These are phyloP conservation scores for Mustelus asterias DNA, from an alignment of 2,113 vertebrate genomes.

Conservation along the genomic window DNA sequence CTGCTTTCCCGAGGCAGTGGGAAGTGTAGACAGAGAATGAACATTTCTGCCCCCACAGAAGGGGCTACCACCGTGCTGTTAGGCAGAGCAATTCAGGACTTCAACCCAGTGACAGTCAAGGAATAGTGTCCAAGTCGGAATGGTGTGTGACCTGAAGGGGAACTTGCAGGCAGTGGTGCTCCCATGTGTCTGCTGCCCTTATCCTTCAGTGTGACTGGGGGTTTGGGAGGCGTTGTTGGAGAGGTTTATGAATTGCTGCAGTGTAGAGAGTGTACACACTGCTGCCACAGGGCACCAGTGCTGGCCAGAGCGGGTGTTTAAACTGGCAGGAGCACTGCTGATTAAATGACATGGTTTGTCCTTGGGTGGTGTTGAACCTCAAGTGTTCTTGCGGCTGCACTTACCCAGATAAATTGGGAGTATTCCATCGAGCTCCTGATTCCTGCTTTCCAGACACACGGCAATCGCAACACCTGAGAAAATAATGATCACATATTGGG, in stretches of 20 bases:
- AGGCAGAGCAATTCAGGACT: neutral
- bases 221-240: neutral
- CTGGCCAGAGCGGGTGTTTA: neutral
- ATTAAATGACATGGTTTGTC: neutral
- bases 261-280: neutral
- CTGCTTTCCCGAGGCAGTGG: too few species aligned
- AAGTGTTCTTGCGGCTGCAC: neutral
- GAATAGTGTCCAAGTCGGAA: neutral
- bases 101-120: neutral
- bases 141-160: neutral
- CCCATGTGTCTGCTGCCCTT: neutral
- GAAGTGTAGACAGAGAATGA: too few species aligned
- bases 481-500: neutral
- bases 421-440: neutral
- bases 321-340: neutral
- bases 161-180: neutral
- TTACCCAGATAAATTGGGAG: neutral
- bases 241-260: neutral
- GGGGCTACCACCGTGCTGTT: neutral
- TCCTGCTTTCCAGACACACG: too few species aligned
- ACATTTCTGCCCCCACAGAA: neutral
- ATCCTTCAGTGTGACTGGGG: neutral
- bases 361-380: neutral
- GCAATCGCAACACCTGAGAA: neutral
- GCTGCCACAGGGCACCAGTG: too few species aligned